Percentiles rank a stretch among this genome's conserved stretches.
Evolutionary conservation across 1,140 invertebrate genomes (phyloP).

Genomic region (Ganaspis sp.): DNA sequence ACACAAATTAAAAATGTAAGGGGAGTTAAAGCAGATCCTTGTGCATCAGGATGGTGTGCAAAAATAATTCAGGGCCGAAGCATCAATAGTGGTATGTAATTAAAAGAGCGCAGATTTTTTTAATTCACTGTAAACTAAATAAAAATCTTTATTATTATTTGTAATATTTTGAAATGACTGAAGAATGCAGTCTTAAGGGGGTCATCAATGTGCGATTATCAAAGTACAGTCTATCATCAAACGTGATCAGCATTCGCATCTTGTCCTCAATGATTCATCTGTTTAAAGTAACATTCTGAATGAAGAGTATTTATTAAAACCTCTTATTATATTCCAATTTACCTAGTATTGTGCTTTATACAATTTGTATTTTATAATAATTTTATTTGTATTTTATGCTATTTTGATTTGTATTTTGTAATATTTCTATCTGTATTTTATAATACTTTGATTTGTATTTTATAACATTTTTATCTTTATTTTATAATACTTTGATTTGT

Average conservation of each 20-base stretch:
- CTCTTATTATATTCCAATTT: not conserved
- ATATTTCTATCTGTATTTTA: too few species aligned
- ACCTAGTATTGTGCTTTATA: not conserved
- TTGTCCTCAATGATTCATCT: slow-evolving; percentile 9
- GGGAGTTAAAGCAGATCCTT: slow-evolving; percentile 87
- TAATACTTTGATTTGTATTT: too few species aligned
- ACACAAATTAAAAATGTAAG: slow-evolving; percentile 82
- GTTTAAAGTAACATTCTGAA: slow-evolving; percentile 1
- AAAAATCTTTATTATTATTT: not conserved
- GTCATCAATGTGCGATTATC: slow-evolving; percentile 5
- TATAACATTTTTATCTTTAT: too few species aligned
- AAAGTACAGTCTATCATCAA: not conserved
- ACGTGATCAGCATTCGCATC: not conserved
- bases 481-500: too few species aligned
- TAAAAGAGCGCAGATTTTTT: slow-evolving; percentile 10
- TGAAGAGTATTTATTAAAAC: not conserved
- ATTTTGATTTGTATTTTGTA: too few species aligned
- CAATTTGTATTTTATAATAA: not conserved
- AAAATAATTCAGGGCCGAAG: slow-evolving; percentile 90
- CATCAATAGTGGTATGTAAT: slow-evolving; percentile 73
- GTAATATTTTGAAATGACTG: not conserved
- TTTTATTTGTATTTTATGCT: too few species aligned
- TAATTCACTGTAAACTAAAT: not conserved
- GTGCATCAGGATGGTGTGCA: slow-evolving; percentile 94
- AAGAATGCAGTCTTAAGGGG: slow-evolving; percentile 8